Evolutionary conservation across 1,140 invertebrate genomes (phyloP).

Genomic region (Daktulosphaira vitifoliae): DNA sequence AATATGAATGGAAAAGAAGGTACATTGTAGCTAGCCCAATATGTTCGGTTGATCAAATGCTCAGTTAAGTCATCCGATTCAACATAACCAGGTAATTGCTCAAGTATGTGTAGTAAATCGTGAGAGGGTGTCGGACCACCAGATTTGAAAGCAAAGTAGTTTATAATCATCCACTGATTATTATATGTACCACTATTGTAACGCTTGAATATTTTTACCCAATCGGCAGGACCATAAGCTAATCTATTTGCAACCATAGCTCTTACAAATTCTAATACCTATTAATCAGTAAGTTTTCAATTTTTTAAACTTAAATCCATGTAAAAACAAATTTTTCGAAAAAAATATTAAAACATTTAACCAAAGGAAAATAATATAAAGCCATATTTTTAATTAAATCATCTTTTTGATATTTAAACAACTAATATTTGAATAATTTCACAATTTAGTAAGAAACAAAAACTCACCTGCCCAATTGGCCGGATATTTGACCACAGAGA

Average conservation of each 20-base stretch:
- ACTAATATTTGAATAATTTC: too few relatives aligned
- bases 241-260: constrained; percentile 2
- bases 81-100: constrained; percentile 18
- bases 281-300: not conserved
- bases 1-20: constrained; percentile 59
- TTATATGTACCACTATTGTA: constrained; percentile 17
- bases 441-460: too few relatives aligned
- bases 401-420: too few relatives aligned
- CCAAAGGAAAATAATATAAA: too few relatives aligned
- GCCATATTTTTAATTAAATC: too few relatives aligned
- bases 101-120: not conserved
- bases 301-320: too few relatives aligned
- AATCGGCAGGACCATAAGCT: not conserved
- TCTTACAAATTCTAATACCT: constrained; percentile 6
- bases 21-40: constrained; percentile 69
- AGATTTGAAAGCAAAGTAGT: not conserved
- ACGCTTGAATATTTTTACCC: not conserved
- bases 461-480: constrained; percentile 1
- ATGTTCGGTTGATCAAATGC: constrained; percentile 44
- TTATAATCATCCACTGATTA: constrained; percentile 32
- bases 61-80: constrained; percentile 28
- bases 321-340: too few relatives aligned
- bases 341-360: too few relatives aligned
- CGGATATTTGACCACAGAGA: constrained; percentile 13
- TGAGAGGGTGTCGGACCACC: not conserved